These are phyloP conservation scores for Polydrusus tereticollis DNA, from an alignment of 2,888 invertebrate genomes.

Conservation along the genomic window DNA sequence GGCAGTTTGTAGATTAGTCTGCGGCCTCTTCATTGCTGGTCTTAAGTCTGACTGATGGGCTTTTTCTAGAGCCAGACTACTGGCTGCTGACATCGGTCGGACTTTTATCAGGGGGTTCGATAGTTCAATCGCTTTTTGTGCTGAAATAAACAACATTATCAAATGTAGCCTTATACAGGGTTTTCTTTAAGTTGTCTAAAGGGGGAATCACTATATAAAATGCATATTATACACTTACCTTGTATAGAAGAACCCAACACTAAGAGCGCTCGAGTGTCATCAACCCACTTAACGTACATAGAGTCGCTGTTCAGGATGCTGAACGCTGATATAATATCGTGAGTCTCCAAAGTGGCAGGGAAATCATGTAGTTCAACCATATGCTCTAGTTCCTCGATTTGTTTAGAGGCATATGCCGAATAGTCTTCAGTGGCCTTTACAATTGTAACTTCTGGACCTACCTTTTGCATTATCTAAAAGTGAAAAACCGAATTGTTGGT, in stretches of 20 bases:
- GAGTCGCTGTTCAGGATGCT: conserved; percentile 62
- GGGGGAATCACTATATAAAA: not conserved
- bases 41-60: conserved; percentile 62
- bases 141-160: conserved; percentile 54
- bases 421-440: conserved; percentile 61
- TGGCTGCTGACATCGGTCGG: conserved; percentile 63
- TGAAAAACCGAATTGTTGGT: too few species aligned
- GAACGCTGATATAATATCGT: conserved; percentile 65
- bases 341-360: conserved; percentile 63
- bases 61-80: conserved; percentile 58
- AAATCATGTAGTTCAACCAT: conserved; percentile 66
- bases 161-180: too few species aligned
- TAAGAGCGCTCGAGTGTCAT: conserved; percentile 65
- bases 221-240: conserved; percentile 56
- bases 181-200: not conserved
- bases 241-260: conserved; percentile 63
- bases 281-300: conserved; percentile 66
- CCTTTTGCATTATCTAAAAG: conserved; percentile 61
- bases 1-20: conserved; percentile 64
- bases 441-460: conserved; percentile 59
- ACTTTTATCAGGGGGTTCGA: conserved; percentile 63
- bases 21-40: conserved; percentile 66
- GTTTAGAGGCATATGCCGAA: conserved; percentile 57
- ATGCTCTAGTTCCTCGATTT: conserved; percentile 63
- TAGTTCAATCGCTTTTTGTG: conserved; percentile 62